Evolutionary conservation across 1,140 invertebrate species (phyloP), one percentile per base, ranked within the genome.

Genomic region (Drosophila punjabiensis): DNA sequence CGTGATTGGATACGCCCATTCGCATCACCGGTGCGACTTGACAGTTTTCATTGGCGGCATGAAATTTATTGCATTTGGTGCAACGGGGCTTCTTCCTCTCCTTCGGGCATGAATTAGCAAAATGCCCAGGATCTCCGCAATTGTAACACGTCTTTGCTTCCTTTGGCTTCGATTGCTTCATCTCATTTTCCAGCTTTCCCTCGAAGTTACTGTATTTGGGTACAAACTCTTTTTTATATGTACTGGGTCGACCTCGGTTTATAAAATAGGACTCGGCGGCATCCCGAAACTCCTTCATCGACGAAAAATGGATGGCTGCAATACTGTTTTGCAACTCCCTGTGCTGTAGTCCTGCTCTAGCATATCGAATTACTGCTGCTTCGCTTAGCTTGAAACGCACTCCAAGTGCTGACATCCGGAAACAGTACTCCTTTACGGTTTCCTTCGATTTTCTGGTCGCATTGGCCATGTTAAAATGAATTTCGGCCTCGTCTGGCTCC

Each of bases 341-440:
- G 13, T 56, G 18, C 30, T 56, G 28, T 16, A 45, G 18, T 5
- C 37, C 14, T 28, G 50, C n/a, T 20, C 37, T 8, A 10, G 7
- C 35, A 20, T 64, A 53, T 32, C 48, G 11, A 0, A 64, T 53
- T 3, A 56, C 13, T 8, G 63, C 30, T 32, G 52, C 30, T 10
- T 30, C 20, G 3, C 33, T 53, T 5, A 53, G 16, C 20, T 53
- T 53, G 30, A 33, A 63, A 14, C 48, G 35, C 9, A 56, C 39
- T 13, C 13, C 37, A 10, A 65, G 37, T 18, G 37, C 63, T 6
- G 35, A 56, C n/a, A 55, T 53, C 4, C 35, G 35, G 35, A 55
- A 55, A 41, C 62, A 55, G 8, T 65, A 55, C 50, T 65, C 35
- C 28, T 55, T 41, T 6, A 63, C 33, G n/a, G 61, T 53, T 13